Evolutionary conservation across 2,888 invertebrate genomes (phyloP).

Genomic region (Petrophora chlorosata): DNA sequence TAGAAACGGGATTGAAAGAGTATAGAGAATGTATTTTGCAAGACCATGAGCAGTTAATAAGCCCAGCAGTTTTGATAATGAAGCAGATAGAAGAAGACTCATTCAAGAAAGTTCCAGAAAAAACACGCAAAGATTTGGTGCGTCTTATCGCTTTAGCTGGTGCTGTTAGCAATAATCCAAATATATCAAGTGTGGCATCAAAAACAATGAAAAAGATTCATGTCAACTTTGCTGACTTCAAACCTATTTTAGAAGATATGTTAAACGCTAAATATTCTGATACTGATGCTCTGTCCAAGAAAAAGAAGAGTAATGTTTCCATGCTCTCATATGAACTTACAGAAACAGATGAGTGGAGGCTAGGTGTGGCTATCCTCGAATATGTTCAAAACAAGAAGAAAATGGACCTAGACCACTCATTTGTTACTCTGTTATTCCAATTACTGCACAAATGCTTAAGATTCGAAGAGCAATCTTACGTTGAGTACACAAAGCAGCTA

Average conservation of each 20-base stretch:
- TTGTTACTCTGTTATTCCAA: conserved; percentile 91
- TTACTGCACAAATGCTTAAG: conserved; percentile 90
- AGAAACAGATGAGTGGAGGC: conserved; percentile 88
- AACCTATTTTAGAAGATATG: conserved; percentile 85
- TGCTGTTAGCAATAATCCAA: conserved; percentile 83
- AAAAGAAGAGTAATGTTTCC: conserved; percentile 68
- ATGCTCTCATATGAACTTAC: conserved; percentile 85
- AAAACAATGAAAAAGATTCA: conserved; percentile 87
- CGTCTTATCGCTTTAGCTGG: conserved; percentile 81
- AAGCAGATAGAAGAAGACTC: conserved; percentile 83
- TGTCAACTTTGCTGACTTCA: conserved; percentile 85
- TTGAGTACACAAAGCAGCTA: conserved; percentile 95
- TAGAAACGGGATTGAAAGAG: conserved; percentile 80
- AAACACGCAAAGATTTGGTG: conserved; percentile 75
- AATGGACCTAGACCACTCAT: conserved; percentile 85
- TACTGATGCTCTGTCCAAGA: conserved; percentile 61
- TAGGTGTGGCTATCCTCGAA: conserved; percentile 91
- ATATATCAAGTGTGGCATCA: conserved; percentile 84
- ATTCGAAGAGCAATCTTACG: conserved; percentile 90
- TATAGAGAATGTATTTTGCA: conserved; percentile 74
- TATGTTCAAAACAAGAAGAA: conserved; percentile 93
- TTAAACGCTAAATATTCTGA: conserved; percentile 73
- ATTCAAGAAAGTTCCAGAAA: conserved; percentile 76
- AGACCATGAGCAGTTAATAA: conserved; percentile 59
- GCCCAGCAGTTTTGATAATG: conserved; percentile 79